Evolutionary conservation across 2,888 invertebrate genomes (phyloP).

Genomic region (Timema podura): DNA sequence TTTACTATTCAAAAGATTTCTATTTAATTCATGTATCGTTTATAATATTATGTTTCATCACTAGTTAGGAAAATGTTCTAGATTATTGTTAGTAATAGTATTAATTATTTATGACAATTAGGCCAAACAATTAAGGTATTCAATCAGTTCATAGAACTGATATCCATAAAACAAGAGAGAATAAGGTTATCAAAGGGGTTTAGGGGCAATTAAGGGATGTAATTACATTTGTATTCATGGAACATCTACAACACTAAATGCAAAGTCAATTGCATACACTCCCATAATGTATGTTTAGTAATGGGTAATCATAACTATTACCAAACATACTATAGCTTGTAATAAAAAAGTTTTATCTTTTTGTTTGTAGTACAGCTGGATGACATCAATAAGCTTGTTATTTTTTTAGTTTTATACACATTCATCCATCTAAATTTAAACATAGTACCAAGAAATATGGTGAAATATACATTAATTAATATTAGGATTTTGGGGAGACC

Average conservation of each 20-base stretch:
- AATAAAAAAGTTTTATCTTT: too few species aligned
- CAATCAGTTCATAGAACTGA: constrained; percentile 34
- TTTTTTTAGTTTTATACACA: too few species aligned
- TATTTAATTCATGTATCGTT: neutral
- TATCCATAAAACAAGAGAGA: constrained; percentile 28
- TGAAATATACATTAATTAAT: too few species aligned
- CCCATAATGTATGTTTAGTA: constrained; percentile 26
- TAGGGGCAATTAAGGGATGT: too few species aligned
- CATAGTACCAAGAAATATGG: too few species aligned
- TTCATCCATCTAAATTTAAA: too few species aligned
- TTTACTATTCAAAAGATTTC: neutral
- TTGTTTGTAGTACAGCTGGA: too few species aligned
- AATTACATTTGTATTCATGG: constrained; percentile 24
- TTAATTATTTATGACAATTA: constrained; percentile 30
- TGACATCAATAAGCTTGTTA: too few species aligned
- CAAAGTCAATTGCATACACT: constrained; percentile 29
- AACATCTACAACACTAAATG: constrained; percentile 30
- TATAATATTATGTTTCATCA: constrained; percentile 15
- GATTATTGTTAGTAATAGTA: constrained; percentile 24
- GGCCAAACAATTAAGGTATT: constrained; percentile 32
- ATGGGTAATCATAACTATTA: constrained; percentile 25
- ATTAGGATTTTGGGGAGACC: too few species aligned
- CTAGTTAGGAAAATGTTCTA: constrained; percentile 25
- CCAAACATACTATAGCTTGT: neutral
- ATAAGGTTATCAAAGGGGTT: constrained; percentile 10